Evolutionary conservation across 2,797 vertebrate species (phyloP), one percentile per base, ranked within the genome.

Genomic region (Semaprochilodus insignis): DNA sequence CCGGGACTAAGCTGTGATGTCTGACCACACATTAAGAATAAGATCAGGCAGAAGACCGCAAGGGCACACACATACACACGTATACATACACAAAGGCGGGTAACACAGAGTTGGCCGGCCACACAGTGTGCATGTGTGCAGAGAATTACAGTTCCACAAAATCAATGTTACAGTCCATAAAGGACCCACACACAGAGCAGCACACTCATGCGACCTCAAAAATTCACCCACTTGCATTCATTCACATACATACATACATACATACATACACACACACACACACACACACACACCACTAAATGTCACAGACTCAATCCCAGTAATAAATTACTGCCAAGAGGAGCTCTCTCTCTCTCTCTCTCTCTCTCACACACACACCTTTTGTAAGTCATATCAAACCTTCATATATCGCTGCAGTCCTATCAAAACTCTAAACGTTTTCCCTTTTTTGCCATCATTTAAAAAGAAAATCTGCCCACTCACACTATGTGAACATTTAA

Each of bases 21-120:
- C 40, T 83, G 59, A 78, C 67, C 75, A 72, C 81, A 83, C 75
- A 83, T 73, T 78, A 54, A 77, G 81, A 78, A 63, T 54, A 23
- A 72, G 75, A 71, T 77, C 54, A 71, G 74, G 71, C 74, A 77
- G 65, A 70, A 82, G 66, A 77, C 69, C 23, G 31, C 65, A 74
- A 81, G 77, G 51, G 78, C 54, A 77, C 60, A 78, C 67, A 81
- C 80, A 77, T 72, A 40, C 34, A 67, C 25, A 54, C 16, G 14
- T 55, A 55, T 51, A 51, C 44, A 3, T 23, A 52, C 70, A 54
- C 23, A 4, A 27, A 72, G 71, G 69, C 67, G 80, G 67, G 62
- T 44, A 85, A 60, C 78, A 25, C 54, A 62, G 72, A 78, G 54
- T 77, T 36, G 69, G 21, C 69, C 67, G 74, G 25, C 65, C 54